Evolutionary conservation across 1,140 invertebrate genomes (phyloP).

Genomic region (Cardiocondyla obscurior): DNA sequence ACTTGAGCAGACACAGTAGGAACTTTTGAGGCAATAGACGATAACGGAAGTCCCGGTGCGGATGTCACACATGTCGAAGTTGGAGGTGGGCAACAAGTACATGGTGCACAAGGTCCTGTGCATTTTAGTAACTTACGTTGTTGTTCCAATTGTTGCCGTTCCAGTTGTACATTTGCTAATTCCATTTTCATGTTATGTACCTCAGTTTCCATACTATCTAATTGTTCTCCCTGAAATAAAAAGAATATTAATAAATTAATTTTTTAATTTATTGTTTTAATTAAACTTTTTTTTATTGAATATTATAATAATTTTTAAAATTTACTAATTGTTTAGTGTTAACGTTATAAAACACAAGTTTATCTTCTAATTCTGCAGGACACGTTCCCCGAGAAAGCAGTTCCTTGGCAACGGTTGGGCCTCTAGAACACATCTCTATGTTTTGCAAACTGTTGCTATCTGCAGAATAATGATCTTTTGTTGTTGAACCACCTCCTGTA

Average conservation of each 20-base stretch:
- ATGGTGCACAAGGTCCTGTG: constrained; percentile 74
- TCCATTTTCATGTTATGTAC: constrained; percentile 86
- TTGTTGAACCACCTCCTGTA: constrained; percentile 68
- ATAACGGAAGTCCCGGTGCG: constrained; percentile 21
- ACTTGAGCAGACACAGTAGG: constrained; percentile 45
- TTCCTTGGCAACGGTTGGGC: constrained; percentile 16
- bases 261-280: no score
- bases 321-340: constrained; percentile 75
- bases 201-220: constrained; percentile 86
- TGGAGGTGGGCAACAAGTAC: constrained; percentile 67
- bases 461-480: constrained; percentile 10
- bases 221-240: constrained; percentile 84
- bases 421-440: constrained; percentile 59
- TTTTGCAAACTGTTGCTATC: constrained; percentile 26
- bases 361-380: constrained; percentile 73
- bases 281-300: background rate
- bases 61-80: constrained; percentile 36
- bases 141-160: constrained; percentile 85
- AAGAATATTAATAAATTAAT: no score
- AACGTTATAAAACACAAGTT: constrained; percentile 64
- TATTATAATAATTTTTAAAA: background rate
- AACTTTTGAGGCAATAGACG: background rate
- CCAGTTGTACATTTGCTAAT: constrained; percentile 85
- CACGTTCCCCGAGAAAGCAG: constrained; percentile 62
- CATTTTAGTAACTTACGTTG: constrained; percentile 83